Conservation (phyloP, 2,797 vertebrate species). For the Geotrypetes seraphini region DNA sequence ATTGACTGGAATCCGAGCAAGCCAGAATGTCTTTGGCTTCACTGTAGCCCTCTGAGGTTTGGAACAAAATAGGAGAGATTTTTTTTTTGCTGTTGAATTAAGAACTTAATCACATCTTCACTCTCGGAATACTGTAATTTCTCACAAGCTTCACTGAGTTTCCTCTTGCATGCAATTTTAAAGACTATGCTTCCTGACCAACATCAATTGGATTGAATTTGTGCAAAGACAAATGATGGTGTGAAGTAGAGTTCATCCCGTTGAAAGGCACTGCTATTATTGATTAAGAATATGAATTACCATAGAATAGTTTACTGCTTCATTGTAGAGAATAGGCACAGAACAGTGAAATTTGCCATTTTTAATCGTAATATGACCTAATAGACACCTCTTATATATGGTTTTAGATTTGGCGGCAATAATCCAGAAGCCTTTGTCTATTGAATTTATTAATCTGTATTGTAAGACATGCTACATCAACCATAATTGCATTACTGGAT, state of each 20-base stretch:
- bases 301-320: too few species aligned
- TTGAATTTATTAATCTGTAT: too few species aligned
- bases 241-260: constrained; percentile 23
- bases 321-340: too few species aligned
- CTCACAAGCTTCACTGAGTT: constrained; percentile 1
- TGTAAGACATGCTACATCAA: too few species aligned
- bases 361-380: too few species aligned
- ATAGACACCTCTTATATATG: too few species aligned
- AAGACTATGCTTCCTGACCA: constrained; percentile 27
- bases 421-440: too few species aligned
- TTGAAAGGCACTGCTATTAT: constrained; percentile 27
- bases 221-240: constrained; percentile 2
- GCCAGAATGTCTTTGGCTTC: constrained; percentile 27
- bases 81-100: constrained; percentile 32
- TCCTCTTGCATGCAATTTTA: constrained; percentile 21
- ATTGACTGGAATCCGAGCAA: constrained; percentile 34
- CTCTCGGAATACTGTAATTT: constrained; percentile 1
- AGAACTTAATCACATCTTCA: constrained; percentile 31
- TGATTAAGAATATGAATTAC: too few species aligned
- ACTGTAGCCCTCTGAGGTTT: constrained; percentile 40
- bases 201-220: constrained; percentile 6
- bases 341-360: too few species aligned
- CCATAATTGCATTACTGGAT: too few species aligned
- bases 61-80: constrained; percentile 22
- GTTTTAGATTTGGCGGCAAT: too few species aligned